Percentiles rank a stretch among this genome's conserved stretches.
Evolutionary conservation across 2,113 vertebrate genomes (phyloP).

Genomic region (Columba janthina): DNA sequence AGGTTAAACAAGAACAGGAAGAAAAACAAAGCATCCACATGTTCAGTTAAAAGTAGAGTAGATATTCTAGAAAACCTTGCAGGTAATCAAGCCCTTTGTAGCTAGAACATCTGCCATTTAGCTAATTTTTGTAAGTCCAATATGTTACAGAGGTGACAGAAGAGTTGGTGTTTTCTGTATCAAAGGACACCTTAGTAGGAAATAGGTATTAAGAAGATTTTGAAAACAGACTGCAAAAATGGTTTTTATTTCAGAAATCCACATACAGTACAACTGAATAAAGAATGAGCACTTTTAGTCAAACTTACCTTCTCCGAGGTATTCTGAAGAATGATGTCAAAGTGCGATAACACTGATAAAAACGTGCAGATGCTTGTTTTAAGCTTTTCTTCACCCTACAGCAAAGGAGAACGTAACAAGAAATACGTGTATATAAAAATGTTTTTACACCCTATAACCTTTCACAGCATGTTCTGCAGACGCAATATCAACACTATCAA

Average conservation of each 20-base stretch:
- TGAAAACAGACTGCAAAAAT: not conserved
- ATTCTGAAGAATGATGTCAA: conserved; percentile 81
- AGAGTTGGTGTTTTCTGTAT: not conserved
- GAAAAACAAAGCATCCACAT: not conserved
- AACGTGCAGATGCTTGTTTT: conserved; percentile 93
- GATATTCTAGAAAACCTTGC: not conserved
- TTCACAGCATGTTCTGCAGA: not conserved
- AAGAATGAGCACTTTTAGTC: not conserved
- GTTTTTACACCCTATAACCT: not conserved
- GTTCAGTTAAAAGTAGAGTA: not conserved
- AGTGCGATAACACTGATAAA: conserved; percentile 89
- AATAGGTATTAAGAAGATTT: not conserved
- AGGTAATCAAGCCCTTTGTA: not conserved
- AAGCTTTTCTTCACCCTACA: conserved; percentile 88
- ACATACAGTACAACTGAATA: not conserved
- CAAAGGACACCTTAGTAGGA: not conserved
- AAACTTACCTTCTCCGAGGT: conserved; percentile 80
- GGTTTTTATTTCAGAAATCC: not conserved
- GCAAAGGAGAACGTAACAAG: not conserved
- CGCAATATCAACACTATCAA: not conserved
- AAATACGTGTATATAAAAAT: not conserved
- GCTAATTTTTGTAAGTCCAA: not conserved
- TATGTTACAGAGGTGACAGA: not conserved
- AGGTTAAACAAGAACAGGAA: not conserved
- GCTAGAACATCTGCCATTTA: not conserved